Percentiles rank a stretch among this genome's conserved stretches.
phyloP scores from a whole-genome alignment of 2,888 invertebrate genomes.

The Agrotis ipsilon region DNA sequence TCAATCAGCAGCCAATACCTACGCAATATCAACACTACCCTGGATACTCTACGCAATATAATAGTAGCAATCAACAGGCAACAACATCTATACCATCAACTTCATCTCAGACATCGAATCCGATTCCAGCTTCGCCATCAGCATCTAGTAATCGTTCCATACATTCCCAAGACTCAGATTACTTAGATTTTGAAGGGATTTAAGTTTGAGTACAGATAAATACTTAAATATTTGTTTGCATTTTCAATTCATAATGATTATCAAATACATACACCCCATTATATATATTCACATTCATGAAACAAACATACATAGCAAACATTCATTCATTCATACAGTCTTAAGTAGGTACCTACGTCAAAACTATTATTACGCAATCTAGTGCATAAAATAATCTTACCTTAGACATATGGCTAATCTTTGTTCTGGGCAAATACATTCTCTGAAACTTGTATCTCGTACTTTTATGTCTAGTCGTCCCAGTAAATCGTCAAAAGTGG shows the following conservation, averaged over 20 bases:
- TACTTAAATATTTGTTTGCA: slow-evolving; percentile 62
- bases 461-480: slow-evolving; percentile 52
- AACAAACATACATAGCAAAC: slow-evolving; percentile 50
- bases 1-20: slow-evolving; percentile 65
- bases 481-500: slow-evolving; percentile 59
- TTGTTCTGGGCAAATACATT: slow-evolving; percentile 63
- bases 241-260: slow-evolving; percentile 61
- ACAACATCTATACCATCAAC: slow-evolving; percentile 60
- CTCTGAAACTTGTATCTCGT: slow-evolving; percentile 64
- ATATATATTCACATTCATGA: slow-evolving; percentile 48
- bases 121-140: slow-evolving; percentile 62
- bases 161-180: slow-evolving; percentile 62
- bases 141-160: slow-evolving; percentile 63
- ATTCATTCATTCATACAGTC: slow-evolving; percentile 53
- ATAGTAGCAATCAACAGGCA: slow-evolving; percentile 60
- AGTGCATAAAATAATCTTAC: slow-evolving; percentile 57
- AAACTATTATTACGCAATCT: slow-evolving; percentile 55
- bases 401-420: slow-evolving; percentile 63
- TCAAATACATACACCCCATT: slow-evolving; percentile 51
- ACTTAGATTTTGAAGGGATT: slow-evolving; percentile 63
- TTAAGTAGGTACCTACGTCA: slow-evolving; percentile 53
- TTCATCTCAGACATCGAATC: slow-evolving; percentile 57
- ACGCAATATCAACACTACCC: slow-evolving; percentile 65
- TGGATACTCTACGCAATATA: slow-evolving; percentile 65
- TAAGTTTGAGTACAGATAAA: slow-evolving; percentile 66